Conservation (phyloP, 2,797 vertebrate genomes). For the Dallia pectoralis region DNA sequence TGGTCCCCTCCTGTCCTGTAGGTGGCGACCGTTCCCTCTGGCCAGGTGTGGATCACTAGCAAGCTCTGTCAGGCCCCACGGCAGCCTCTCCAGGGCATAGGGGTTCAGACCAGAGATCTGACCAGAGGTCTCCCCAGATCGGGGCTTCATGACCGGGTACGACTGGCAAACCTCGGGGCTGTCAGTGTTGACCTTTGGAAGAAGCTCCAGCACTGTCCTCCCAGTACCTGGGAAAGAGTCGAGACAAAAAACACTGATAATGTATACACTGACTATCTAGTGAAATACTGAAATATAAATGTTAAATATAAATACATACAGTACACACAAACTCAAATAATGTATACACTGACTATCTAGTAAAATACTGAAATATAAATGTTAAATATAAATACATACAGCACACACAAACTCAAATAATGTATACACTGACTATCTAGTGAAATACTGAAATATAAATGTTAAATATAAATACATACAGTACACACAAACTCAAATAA, state of each 20-base stretch:
- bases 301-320: too few relatives aligned
- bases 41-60: constrained; percentile 12
- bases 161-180: constrained; percentile 17
- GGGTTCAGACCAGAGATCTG: constrained; percentile 10
- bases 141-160: constrained; percentile 11
- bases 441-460: too few relatives aligned
- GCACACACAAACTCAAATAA: background rate
- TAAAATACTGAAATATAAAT: too few relatives aligned
- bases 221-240: background rate
- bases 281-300: too few relatives aligned
- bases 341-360: background rate
- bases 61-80: constrained; percentile 41
- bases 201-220: constrained; percentile 47
- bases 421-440: background rate
- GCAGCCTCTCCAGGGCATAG: background rate
- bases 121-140: constrained; percentile 20
- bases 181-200: constrained; percentile 50
- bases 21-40: constrained; percentile 27
- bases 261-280: background rate
- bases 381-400: too few relatives aligned
- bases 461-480: too few relatives aligned
- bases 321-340: background rate
- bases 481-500: background rate
- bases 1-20: background rate
- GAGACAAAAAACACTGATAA: background rate